Base-by-base conservation (phyloP, 2,888 invertebrate species). In the Scelioninae gen. 2 region DNA sequence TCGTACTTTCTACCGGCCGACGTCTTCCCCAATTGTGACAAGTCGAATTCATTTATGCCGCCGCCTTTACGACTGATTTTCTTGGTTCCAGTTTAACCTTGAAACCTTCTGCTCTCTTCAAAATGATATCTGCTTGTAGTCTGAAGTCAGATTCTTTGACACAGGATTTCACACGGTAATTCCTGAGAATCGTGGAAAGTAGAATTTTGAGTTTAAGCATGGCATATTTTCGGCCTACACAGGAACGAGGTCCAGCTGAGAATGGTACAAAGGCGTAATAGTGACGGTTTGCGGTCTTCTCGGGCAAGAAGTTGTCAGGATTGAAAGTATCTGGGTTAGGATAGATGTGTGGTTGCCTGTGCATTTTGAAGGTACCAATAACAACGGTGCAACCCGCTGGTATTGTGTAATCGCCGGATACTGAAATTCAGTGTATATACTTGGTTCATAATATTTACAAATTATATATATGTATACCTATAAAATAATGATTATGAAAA, bases 201-300 rank as follows among this genome's bases (percentile, higher is more conserved):
- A 93, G 87, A 10, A 93, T 90, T 85, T 93, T 93, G 71, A 93
- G 86, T 82, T 93, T 93, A 60, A 93, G 84, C 88, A 93, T 90
- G n/a, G 93, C 93, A 84, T 93, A 93, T 87, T 93, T 93, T 37
- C 93, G 91, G 50, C 93, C 93, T 16, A 93, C 93, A 83, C 94
- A 94, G 78, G 93, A 93, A 74, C 94, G 89, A 0, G 94, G 93
- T 19, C 94, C 94, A 46, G 94, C 94, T 71, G 93, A 93, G 88
- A 94, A 94, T 0, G 94, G 94, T 58, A 94, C 91, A 81, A 91
- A 94, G 72, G 93, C 91, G 83, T 94, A 94, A 82, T 93, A 94
- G 79, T 94, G 94, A 53, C 94, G 89, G 76, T 91, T 91, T 25
- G 91, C 90, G 16, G 91, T 91, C 61, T 90, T 91, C 81, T 94